These are phyloP conservation scores for Stegodyphus dumicola DNA, from an alignment of 1,140 invertebrate genomes.

Conservation along the genomic window DNA sequence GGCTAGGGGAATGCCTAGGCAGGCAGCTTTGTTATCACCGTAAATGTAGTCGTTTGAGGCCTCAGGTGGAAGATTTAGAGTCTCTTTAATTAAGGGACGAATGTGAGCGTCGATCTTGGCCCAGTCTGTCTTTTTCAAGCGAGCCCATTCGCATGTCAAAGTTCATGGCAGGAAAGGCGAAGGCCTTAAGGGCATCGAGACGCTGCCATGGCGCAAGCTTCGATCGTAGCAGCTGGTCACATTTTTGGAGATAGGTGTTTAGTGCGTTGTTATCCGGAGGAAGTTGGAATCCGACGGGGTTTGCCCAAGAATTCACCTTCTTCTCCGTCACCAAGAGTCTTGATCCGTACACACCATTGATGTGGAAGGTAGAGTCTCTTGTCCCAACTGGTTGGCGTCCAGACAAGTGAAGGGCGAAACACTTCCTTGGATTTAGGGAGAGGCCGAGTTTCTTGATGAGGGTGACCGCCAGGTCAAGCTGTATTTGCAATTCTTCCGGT, in stretches of 20 bases:
- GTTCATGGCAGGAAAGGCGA: background rate
- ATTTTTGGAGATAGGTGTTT: accelerated
- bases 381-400: background rate
- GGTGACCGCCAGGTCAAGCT: accelerated
- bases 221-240: accelerated
- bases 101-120: background rate
- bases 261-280: no score
- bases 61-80: background rate
- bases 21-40: background rate
- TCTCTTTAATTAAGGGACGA: background rate
- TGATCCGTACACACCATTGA: background rate
- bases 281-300: background rate
- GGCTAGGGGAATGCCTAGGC: background rate
- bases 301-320: background rate
- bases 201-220: background rate
- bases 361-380: accelerated
- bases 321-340: background rate
- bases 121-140: background rate
- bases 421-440: background rate
- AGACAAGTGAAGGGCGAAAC: background rate
- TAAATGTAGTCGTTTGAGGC: background rate
- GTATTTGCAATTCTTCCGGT: accelerated
- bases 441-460: background rate
- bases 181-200: background rate
- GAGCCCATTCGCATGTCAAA: background rate